Conservation (phyloP, 2,888 invertebrate genomes). For the Platycnemis pennipes region DNA sequence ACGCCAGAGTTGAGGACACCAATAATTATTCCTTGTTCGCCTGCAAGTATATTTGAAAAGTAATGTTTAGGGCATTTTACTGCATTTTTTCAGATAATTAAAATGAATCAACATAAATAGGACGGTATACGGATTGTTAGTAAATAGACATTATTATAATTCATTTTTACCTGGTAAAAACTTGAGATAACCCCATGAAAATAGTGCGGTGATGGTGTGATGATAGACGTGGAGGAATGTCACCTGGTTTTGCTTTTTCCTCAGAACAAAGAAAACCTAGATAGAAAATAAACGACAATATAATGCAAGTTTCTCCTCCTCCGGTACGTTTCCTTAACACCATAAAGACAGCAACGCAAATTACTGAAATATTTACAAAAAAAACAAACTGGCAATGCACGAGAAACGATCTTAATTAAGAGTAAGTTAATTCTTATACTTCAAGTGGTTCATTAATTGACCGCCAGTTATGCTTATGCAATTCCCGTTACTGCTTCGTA, state of each 20-base stretch:
- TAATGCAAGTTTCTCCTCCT: no score
- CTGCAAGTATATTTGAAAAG: constrained; percentile 70
- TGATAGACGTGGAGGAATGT: constrained; percentile 80
- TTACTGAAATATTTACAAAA: no score
- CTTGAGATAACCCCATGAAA: constrained; percentile 72
- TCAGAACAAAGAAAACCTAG: constrained; percentile 78
- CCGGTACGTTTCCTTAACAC: no score
- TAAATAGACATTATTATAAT: not conserved
- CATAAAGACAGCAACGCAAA: no score
- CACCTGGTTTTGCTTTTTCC: constrained; percentile 79
- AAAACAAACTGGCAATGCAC: no score
- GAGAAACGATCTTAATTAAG: no score
- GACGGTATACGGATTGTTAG: not conserved
- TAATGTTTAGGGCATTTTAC: no score
- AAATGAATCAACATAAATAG: not conserved
- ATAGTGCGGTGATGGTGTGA: constrained; percentile 75
- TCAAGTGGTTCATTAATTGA: no score
- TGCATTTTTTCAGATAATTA: no score
- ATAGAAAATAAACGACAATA: not conserved
- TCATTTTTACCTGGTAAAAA: constrained; percentile 79
- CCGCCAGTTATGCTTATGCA: no score
- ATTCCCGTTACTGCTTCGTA: no score
- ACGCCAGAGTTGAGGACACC: constrained; percentile 79
- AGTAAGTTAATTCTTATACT: no score
- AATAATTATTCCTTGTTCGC: constrained; percentile 67